Percentiles rank a stretch among this genome's conserved stretches.
phyloP scores from a whole-genome alignment of 2,888 invertebrate species.

The Thysanoteuthis rhombus region DNA sequence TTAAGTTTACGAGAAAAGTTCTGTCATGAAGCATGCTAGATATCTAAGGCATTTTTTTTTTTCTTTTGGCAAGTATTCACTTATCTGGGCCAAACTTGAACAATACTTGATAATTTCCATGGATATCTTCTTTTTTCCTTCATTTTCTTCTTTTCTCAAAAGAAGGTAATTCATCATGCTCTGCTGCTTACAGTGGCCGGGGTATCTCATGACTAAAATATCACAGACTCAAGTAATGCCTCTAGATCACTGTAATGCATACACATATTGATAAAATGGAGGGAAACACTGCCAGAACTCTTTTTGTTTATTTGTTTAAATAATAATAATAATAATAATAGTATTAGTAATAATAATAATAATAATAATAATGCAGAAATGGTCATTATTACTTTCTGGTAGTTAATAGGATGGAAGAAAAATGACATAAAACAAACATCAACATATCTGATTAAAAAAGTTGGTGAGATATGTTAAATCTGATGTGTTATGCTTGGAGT shows the following conservation, averaged over 20 bases:
- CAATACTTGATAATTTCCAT: not conserved
- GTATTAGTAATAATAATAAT: not conserved
- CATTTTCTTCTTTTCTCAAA: not conserved
- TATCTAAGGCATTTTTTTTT: not conserved
- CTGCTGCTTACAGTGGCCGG: not conserved
- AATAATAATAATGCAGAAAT: not conserved
- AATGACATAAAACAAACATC: not conserved
- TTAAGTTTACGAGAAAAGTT: not conserved
- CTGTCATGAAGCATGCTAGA: not conserved
- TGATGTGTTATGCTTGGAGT: constrained; percentile 12
- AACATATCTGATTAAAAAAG: not conserved
- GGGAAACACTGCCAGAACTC: constrained; percentile 12
- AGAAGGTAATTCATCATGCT: not conserved
- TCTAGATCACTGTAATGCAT: constrained; percentile 12
- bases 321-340: not conserved
- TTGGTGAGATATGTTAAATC: constrained; percentile 12
- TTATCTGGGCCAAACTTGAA: not conserved
- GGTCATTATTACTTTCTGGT: not conserved
- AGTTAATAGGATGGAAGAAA: not conserved
- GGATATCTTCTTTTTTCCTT: not conserved
- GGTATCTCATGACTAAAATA: constrained; percentile 12
- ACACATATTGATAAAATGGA: constrained; percentile 12
- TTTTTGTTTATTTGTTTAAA: not conserved
- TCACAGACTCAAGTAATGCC: constrained; percentile 12
- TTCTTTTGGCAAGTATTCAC: not conserved